Evolutionary conservation across 2,888 invertebrate genomes (phyloP).

Genomic region (Cacoxenus indagator): DNA sequence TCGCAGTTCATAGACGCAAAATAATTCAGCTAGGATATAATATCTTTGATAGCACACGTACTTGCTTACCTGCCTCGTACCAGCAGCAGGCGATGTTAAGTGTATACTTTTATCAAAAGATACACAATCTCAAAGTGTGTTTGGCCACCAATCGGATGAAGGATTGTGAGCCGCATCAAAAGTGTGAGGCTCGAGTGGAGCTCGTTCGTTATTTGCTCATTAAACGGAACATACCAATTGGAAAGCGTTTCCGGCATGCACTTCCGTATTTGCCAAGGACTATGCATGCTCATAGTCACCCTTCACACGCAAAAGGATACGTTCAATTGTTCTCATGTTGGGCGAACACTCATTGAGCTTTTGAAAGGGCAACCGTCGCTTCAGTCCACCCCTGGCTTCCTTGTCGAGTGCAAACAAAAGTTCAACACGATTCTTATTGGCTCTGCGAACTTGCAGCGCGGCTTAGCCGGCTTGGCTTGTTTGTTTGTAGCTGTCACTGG

Average conservation of each 20-base stretch:
- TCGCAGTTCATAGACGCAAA: not conserved
- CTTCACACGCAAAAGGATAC: no score
- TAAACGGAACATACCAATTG: not conserved
- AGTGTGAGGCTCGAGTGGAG: not conserved
- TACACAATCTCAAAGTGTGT: not conserved
- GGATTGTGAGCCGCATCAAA: no score
- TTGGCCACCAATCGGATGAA: no score
- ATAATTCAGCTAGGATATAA: not conserved
- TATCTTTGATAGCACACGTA: not conserved
- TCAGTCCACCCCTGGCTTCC: no score
- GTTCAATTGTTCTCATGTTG: no score
- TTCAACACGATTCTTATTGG: not conserved
- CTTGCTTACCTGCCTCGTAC: no score
- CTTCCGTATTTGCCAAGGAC: not conserved
- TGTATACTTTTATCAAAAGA: not conserved
- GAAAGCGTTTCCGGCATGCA: not conserved
- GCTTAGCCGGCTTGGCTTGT: not conserved
- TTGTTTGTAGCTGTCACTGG: constrained; percentile 4
- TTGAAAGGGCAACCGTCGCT: no score
- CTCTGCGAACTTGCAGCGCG: not conserved
- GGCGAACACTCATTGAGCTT: no score
- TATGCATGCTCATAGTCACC: not conserved
- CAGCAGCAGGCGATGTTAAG: not conserved
- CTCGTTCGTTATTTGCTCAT: not conserved
- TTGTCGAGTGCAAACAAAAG: no score